A percentile compares a stretch with the other conserved stretches of the same genome.
phyloP scores from a whole-genome alignment of 2,113 vertebrate species.

The Cephalopterus ornatus region DNA sequence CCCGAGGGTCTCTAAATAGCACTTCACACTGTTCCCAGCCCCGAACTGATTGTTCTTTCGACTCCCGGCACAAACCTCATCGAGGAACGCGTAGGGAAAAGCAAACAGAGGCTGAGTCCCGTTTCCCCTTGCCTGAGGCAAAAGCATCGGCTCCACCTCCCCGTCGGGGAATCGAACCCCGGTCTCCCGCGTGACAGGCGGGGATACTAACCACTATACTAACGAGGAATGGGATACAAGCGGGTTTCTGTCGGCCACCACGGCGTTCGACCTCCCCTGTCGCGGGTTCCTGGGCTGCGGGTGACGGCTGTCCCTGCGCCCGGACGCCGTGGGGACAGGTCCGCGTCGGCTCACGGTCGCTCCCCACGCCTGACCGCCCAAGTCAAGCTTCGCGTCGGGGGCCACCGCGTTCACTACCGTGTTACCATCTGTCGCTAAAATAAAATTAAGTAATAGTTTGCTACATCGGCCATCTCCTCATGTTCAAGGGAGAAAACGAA shows the following conservation, averaged over 20 bases:
- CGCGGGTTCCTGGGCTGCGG: rapidly evolving
- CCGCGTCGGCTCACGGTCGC: neutral
- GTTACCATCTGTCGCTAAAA: neutral
- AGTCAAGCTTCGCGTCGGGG: too few species aligned
- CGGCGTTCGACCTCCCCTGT: rapidly evolving
- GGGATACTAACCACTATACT: conserved; percentile 64
- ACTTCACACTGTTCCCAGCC: rapidly evolving
- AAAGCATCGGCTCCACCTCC: rapidly evolving
- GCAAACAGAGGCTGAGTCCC: rapidly evolving
- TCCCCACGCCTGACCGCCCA: too few species aligned
- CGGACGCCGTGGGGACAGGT: neutral
- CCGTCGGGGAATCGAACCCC: conserved; percentile 46
- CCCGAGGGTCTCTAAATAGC: rapidly evolving
- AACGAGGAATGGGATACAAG: rapidly evolving
- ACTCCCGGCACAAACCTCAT: rapidly evolving
- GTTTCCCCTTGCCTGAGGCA: rapidly evolving
- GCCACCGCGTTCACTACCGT: neutral
- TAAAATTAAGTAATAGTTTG: rapidly evolving
- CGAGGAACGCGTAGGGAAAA: rapidly evolving
- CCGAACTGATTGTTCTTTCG: rapidly evolving
- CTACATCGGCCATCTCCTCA: neutral
- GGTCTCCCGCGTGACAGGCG: conserved; percentile 62
- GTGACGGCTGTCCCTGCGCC: rapidly evolving
- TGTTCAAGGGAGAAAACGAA: neutral
- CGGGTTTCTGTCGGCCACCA: rapidly evolving